Percentiles rank a stretch among this genome's conserved stretches.
Conservation (phyloP, 2,113 vertebrate species). For the Haemorhous mexicanus region DNA sequence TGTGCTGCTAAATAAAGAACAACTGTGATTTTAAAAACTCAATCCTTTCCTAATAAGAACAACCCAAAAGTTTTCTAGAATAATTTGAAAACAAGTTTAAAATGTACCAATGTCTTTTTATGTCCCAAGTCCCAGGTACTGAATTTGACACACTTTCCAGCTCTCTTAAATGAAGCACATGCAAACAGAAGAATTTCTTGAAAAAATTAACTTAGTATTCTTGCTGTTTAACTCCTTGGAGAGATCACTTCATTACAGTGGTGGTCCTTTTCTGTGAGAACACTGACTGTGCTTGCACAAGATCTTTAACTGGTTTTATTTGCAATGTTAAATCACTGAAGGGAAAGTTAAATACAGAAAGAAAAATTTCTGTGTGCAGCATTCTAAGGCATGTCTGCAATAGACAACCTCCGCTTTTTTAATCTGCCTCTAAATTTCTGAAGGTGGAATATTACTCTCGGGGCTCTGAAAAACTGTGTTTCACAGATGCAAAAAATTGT, state of each 20-base stretch:
- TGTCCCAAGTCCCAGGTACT: neutral
- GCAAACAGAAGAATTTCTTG: neutral
- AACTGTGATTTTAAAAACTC: neutral
- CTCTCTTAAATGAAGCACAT: neutral
- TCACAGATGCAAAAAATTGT: conserved; percentile 35
- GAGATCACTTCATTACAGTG: neutral
- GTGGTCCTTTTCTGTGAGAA: neutral
- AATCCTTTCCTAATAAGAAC: neutral
- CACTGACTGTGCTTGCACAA: conserved; percentile 1
- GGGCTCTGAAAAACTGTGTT: neutral
- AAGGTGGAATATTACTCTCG: neutral
- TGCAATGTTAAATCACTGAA: conserved; percentile 46
- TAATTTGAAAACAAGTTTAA: neutral
- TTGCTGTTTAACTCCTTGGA: conserved; percentile 35
- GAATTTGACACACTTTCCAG: neutral
- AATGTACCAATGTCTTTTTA: neutral
- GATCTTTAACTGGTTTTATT: conserved; percentile 40
- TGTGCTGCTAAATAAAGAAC: neutral
- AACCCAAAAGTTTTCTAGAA: neutral
- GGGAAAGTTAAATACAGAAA: conserved; percentile 43
- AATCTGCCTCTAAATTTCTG: neutral
- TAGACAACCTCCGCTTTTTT: neutral
- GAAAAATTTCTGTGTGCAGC: neutral
- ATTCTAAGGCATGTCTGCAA: neutral
- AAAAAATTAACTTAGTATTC: neutral